A percentile compares a stretch with the other conserved stretches of the same genome.
These are phyloP conservation scores for Girardinichthys multiradiatus DNA, from an alignment of 2,113 vertebrate genomes.

Conservation along the genomic window DNA sequence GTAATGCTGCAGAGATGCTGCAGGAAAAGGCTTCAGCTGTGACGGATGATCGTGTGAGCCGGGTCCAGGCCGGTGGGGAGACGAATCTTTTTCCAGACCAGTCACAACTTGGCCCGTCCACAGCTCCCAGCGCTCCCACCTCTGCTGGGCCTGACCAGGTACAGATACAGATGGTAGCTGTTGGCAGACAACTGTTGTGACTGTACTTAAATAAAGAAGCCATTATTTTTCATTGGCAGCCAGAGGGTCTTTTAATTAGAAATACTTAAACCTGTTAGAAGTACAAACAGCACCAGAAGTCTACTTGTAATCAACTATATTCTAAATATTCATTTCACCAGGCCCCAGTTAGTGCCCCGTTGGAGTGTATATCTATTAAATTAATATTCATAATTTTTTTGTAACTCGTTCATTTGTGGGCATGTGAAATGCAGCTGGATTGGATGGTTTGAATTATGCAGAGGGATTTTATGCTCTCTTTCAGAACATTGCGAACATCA, in stretches of 20 bases:
- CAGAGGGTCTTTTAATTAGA: background rate
- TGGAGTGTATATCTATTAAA: background rate
- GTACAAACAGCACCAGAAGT: background rate
- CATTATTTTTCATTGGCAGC: background rate
- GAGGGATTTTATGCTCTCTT: constrained; percentile 3
- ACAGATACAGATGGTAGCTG: constrained; percentile 68
- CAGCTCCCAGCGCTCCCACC: constrained; percentile 83
- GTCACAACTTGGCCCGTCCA: constrained; percentile 82
- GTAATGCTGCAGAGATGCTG: constrained; percentile 89
- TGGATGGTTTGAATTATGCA: background rate
- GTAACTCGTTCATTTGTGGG: background rate
- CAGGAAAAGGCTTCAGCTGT: constrained; percentile 94
- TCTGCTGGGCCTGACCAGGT: constrained; percentile 91
- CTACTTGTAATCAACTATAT: background rate
- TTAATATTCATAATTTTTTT: too few relatives aligned
- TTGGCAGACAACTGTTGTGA: background rate
- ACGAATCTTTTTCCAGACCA: constrained; percentile 82
- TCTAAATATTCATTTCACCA: background rate
- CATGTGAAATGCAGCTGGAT: background rate
- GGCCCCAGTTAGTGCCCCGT: background rate
- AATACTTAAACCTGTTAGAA: background rate
- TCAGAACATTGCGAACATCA: constrained; percentile 97
- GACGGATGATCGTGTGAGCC: constrained; percentile 88
- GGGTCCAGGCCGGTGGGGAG: constrained; percentile 79
- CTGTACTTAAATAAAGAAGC: background rate